Base-by-base conservation (phyloP, 2,888 invertebrate genomes). In the Diarsia rubi region DNA sequence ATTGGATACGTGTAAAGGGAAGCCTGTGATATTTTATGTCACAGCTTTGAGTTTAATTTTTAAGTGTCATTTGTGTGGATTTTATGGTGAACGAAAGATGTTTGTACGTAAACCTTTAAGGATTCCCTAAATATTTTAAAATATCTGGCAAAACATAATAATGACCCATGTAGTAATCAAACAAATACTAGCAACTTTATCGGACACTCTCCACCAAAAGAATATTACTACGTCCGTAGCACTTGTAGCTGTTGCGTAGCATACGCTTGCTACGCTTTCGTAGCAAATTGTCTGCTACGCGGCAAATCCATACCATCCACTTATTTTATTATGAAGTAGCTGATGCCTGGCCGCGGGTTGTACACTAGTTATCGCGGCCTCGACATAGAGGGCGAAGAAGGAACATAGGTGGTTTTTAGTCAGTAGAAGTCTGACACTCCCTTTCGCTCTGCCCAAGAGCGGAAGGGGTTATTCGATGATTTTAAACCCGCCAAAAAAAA, bases 1-100 rank as follows among this genome's bases (percentile, higher is more conserved):
- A 80, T 37, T 37, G 24, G 57, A 78, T 59, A 47, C 27, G 3
- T 69, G 44, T 77, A 59, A 73, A n/a, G 16, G 14, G 31, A 45
- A 37, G 24, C 12, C 16, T 24, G 21, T 27, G 4, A 9, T 52
- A 44, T 14, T 52, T 49, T 16, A 44, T 16, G 11, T 16, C 27
- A 8, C 11, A n/a, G 11, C 21, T n/a, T 44, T 52, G 14, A n/a
- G 16, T 5, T n/a, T 16, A 3, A 47, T 37, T 45, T 19, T 27
- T 16, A n/a, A 11, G 2, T 6, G 31, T 45, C 3, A 14, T 31
- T 24, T 9, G 2, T 19, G 19, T 31, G 0, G 1, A 1, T 37
- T 69, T 45, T 44, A 5, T 70, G 19, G 1, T 24, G 0, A 2
- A 19, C 8, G 12, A 24, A 37, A 24, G 0, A 19, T 12, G 3